These are phyloP conservation scores for Agrochola lychnidis DNA, from an alignment of 2,888 invertebrate species.

Conservation along the genomic window DNA sequence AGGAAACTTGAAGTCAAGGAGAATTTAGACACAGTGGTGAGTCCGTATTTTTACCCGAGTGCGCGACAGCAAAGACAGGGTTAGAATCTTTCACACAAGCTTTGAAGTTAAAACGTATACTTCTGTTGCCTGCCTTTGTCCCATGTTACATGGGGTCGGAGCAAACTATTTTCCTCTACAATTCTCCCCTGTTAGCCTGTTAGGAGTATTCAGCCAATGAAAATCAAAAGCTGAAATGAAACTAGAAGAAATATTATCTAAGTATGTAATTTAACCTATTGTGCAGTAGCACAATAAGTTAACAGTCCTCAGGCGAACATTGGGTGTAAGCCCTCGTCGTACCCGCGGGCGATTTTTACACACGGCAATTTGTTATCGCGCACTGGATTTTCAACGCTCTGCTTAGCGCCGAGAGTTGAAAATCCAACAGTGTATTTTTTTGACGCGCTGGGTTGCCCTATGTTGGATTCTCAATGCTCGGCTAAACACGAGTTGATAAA, in stretches of 20 bases:
- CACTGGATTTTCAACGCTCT: neutral
- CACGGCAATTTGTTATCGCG: neutral
- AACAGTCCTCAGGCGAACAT: neutral
- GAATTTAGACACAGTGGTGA: conserved; percentile 83
- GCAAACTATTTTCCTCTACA: neutral
- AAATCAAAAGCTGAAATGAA: neutral
- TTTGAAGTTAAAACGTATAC: neutral
- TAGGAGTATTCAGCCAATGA: neutral
- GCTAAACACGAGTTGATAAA: neutral
- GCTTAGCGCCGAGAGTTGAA: neutral
- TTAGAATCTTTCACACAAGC: neutral
- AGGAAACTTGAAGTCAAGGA: conserved; percentile 78
- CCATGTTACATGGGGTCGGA: too few species aligned
- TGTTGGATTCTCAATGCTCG: neutral
- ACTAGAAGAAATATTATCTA: neutral
- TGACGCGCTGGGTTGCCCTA: neutral
- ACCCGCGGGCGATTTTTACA: neutral
- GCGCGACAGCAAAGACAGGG: neutral
- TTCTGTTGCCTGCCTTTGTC: neutral
- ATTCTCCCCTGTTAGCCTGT: neutral
- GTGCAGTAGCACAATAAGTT: neutral
- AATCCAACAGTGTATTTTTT: neutral
- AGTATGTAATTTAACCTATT: neutral
- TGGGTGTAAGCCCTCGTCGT: neutral
- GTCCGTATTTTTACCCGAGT: conserved; percentile 13